Percentiles rank a stretch among this genome's conserved stretches.
Evolutionary conservation across 2,888 invertebrate genomes (phyloP).

Genomic region (Eilema caniola): DNA sequence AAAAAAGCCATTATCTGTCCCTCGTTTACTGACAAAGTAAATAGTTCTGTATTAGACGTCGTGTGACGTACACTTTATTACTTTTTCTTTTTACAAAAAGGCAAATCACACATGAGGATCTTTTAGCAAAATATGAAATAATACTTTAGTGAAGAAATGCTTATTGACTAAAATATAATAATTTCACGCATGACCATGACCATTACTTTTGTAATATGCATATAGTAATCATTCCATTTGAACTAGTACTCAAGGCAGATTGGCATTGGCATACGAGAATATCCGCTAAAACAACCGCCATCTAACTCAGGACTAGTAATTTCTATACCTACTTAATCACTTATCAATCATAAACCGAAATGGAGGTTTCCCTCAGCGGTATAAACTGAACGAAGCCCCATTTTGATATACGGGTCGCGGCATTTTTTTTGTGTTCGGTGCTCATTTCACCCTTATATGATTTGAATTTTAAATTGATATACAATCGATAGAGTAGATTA

Average conservation of each 20-base stretch:
- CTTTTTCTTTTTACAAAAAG: constrained; percentile 32
- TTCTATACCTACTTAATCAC: neutral
- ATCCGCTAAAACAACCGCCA: neutral
- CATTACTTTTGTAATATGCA: no score
- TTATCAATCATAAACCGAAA: neutral
- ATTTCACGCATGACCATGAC: no score
- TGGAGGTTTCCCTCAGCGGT: neutral
- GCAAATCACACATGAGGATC: no score
- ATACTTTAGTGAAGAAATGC: neutral
- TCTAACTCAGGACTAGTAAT: neutral
- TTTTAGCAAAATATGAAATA: neutral
- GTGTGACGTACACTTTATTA: constrained; percentile 41
- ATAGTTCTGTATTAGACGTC: constrained; percentile 52
- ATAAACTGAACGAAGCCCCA: neutral
- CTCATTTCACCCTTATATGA: no score
- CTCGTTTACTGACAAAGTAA: constrained; percentile 58
- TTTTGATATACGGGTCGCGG: neutral
- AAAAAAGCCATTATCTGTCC: constrained; percentile 56
- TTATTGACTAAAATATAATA: neutral
- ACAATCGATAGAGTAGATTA: no score
- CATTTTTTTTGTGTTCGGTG: neutral
- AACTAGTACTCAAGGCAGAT: neutral
- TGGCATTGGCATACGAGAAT: neutral
- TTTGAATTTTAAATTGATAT: no score
- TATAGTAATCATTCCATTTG: neutral